phyloP scores from a whole-genome alignment of 2,888 invertebrate species.

The Heliconius hortense region DNA sequence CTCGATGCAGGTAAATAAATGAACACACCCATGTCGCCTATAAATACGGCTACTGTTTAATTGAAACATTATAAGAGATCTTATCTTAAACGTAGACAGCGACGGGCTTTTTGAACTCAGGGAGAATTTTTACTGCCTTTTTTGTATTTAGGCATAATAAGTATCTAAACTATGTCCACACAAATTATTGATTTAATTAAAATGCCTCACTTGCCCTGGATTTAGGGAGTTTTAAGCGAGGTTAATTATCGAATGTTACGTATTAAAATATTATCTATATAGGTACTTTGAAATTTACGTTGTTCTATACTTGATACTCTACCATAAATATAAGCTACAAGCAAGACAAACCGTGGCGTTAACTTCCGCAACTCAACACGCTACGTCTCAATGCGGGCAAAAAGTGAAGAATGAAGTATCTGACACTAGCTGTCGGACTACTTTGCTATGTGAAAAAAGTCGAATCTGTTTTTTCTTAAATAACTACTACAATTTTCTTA shows the following conservation, averaged over 20 bases:
- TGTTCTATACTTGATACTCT: neutral
- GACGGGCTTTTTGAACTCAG: slow-evolving; percentile 61
- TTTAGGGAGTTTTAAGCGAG: slow-evolving; percentile 11
- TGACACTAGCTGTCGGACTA: too few relatives aligned
- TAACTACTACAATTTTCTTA: too few relatives aligned
- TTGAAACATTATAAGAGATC: slow-evolving; percentile 80
- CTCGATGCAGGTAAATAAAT: slow-evolving; percentile 66
- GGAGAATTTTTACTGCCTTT: slow-evolving; percentile 38
- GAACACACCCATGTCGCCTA: slow-evolving; percentile 68
- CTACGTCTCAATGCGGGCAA: too few relatives aligned
- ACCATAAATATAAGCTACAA: neutral
- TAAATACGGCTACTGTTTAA: slow-evolving; percentile 80
- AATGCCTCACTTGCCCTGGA: slow-evolving; percentile 17
- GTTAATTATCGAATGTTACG: slow-evolving; percentile 3
- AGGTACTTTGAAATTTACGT: neutral
- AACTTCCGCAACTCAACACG: too few relatives aligned
- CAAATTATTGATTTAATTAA: slow-evolving; percentile 35
- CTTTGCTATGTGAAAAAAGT: too few relatives aligned
- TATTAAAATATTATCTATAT: neutral
- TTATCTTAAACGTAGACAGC: slow-evolving; percentile 69
- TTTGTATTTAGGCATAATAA: slow-evolving; percentile 30
- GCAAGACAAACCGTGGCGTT: too few relatives aligned
- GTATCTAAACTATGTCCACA: slow-evolving; percentile 30
- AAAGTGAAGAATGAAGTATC: too few relatives aligned
- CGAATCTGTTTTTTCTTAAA: too few relatives aligned